Evolutionary conservation across 2,888 invertebrate genomes (phyloP).

Genomic region (Troides aeacus): DNA sequence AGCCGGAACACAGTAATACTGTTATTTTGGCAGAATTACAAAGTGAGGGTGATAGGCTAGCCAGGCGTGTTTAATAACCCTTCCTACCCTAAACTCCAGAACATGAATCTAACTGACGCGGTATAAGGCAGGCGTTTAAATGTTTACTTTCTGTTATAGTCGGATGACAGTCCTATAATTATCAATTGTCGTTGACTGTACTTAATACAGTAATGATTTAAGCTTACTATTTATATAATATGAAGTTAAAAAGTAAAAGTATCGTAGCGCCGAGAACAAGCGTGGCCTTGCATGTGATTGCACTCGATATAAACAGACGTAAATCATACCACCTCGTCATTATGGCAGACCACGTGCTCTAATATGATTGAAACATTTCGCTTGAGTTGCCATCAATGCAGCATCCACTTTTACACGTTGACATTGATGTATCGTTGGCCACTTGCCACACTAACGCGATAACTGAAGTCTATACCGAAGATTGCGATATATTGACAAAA

Average conservation of each 20-base stretch:
- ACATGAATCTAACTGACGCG: too few species aligned
- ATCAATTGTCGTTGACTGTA: not conserved
- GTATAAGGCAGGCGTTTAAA: too few species aligned
- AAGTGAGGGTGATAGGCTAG: too few species aligned
- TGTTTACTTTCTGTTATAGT: too few species aligned
- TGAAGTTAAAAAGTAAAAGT: not conserved
- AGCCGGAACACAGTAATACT: too few species aligned
- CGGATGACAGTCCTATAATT: not conserved
- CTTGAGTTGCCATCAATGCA: conserved; percentile 29
- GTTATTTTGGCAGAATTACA: too few species aligned
- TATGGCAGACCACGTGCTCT: conserved; percentile 6
- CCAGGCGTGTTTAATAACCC: too few species aligned
- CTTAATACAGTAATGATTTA: not conserved
- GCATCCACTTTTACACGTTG: conserved; percentile 20
- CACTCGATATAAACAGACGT: conserved; percentile 20
- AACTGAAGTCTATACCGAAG: conserved; percentile 15
- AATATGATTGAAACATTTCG: conserved; percentile 21
- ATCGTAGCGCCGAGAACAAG: not conserved
- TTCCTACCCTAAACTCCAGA: too few species aligned
- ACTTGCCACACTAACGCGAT: conserved; percentile 19
- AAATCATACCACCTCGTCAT: conserved; percentile 2
- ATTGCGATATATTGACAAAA: conserved; percentile 20
- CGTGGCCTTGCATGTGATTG: conserved; percentile 14
- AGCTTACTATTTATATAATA: not conserved
- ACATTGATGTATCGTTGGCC: conserved; percentile 34